Evolutionary conservation across 2,797 vertebrate species (phyloP).

Genomic region (Calcarius lapponicus): DNA sequence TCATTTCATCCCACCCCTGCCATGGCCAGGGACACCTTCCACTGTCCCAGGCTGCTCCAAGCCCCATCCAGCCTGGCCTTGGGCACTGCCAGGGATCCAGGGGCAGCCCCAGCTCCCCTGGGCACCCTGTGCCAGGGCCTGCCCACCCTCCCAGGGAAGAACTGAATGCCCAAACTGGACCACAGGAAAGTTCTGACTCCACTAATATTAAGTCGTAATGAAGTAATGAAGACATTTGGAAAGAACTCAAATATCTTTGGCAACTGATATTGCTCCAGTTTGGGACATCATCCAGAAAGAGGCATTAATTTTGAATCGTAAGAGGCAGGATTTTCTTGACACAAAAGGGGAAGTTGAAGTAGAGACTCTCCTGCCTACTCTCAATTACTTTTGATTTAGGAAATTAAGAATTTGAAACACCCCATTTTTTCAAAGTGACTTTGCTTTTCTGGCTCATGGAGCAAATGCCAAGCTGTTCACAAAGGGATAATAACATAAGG

Average conservation of each 20-base stretch:
- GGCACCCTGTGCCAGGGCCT: neutral
- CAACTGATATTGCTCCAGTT: neutral
- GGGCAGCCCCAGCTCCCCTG: neutral
- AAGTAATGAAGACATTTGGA: neutral
- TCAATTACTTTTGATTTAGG: neutral
- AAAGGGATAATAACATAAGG: neutral
- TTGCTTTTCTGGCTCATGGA: constrained; percentile 3
- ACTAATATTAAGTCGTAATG: neutral
- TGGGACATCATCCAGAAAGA: neutral
- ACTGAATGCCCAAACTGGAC: neutral
- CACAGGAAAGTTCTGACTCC: neutral
- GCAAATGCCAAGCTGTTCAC: constrained; percentile 9
- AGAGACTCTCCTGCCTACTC: neutral
- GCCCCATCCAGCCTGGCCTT: fast-evolving
- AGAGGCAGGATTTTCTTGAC: neutral
- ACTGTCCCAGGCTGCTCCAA: fast-evolving
- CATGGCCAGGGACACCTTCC: neutral
- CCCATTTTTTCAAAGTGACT: neutral
- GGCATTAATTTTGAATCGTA: neutral
- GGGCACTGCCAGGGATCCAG: neutral
- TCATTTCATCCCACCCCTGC: neutral
- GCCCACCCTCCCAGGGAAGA: fast-evolving
- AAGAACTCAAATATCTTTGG: neutral
- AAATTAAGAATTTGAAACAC: neutral
- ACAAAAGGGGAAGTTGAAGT: neutral